Evolutionary conservation across 1,140 invertebrate species (phyloP), one percentile per base, ranked within the genome.

Genomic region (Tetramorium simillimum): DNA sequence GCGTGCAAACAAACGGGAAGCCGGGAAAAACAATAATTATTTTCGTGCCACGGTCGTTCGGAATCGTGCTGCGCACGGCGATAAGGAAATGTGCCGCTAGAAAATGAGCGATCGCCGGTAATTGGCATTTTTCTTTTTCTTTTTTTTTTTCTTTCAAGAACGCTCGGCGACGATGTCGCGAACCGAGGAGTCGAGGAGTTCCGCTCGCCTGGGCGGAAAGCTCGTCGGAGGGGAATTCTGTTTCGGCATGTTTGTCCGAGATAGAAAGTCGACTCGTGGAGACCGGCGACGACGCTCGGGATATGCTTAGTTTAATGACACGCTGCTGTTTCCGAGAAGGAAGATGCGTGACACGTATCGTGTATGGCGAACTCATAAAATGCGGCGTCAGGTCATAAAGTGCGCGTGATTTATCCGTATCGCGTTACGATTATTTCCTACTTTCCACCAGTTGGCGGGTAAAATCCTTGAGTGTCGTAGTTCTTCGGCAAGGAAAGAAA

Each of bases 1-100:
- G 90, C 89, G 28, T 75, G 81, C 62, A 81, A 67, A 40, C 82
- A 84, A 86, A 91, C 81, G 62, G 62, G 72, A 85, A 87, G 51
- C 43, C 60, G 43, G 56, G 43, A 87, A 73, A 85, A 87, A 87
- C 86, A 87, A 85, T 75, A 85, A 85, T 87, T 85, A 87, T 73
- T 84, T 84, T 73, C 69, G 69, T 84, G 40, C 67, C 80, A 82
- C 56, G 67, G 67, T 72, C 53, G 67, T 46, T 14, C 67, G 37
- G 65, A 82, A 72, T 82, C 49, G 51, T 49, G 51, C 78, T 40
- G 65, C 37, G 78, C 63, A 16, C n/a, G 9, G 40, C 80, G 80
- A 84, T 84, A 84, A 84, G 80, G 80, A 84, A 84, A 75, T 84
- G 69, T 70, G 80, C 69, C 53, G 80, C 69, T 84, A 84, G 80